Conservation (phyloP, 2,113 vertebrate genomes). For the Laterallus jamaicensis region DNA sequence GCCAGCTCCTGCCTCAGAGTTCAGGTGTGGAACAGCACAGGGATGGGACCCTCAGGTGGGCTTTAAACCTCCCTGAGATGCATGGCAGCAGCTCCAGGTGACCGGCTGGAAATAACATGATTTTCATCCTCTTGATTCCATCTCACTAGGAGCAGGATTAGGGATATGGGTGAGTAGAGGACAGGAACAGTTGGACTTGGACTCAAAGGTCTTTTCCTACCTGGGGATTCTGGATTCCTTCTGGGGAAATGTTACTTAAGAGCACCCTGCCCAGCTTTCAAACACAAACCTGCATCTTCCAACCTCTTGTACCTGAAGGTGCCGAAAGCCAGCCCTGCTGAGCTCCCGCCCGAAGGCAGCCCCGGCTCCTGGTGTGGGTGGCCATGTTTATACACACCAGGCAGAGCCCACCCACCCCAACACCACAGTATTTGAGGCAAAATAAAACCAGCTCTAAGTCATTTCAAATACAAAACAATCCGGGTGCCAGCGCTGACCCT, state of each 20-base stretch:
- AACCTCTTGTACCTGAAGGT: rapidly evolving
- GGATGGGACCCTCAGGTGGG: rapidly evolving
- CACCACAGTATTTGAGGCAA: rapidly evolving
- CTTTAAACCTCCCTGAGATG: rapidly evolving
- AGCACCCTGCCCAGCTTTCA: neutral
- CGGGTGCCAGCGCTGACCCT: rapidly evolving
- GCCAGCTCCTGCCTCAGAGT: rapidly evolving
- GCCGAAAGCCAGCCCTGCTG: rapidly evolving
- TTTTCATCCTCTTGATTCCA: neutral
- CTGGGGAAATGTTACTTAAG: rapidly evolving
- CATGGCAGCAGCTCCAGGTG: neutral
- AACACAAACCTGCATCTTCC: neutral
- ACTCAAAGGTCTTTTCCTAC: too few species aligned
- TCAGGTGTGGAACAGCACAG: neutral
- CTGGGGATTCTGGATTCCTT: neutral
- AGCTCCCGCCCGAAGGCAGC: neutral
- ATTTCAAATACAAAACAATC: neutral
- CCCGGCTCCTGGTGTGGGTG: too few species aligned
- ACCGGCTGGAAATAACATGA: rapidly evolving
- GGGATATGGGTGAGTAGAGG: too few species aligned
- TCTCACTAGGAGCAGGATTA: too few species aligned
- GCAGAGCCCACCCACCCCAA: neutral
- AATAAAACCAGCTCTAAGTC: neutral
- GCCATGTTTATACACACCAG: neutral
- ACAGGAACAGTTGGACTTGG: too few species aligned